Base-by-base conservation (phyloP, 2,113 vertebrate species). In the Bungarus multicinctus region DNA sequence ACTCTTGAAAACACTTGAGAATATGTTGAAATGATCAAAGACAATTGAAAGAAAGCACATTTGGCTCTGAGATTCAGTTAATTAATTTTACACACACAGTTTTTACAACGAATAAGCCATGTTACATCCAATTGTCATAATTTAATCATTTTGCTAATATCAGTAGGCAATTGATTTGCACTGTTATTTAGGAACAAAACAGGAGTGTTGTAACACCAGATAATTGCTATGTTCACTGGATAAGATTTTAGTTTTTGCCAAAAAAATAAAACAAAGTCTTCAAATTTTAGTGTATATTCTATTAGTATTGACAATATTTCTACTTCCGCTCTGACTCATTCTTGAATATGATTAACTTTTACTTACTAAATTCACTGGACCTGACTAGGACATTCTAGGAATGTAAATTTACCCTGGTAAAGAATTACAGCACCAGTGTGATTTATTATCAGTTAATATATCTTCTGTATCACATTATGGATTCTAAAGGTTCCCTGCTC, bases 401-500 rank as follows among this genome's bases (percentile, higher is more conserved):
- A 89, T 54, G 1, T 85, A 54, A 47, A 87, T 89, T 87, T 86
- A 89, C 43, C 69, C n/a, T 64, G 55, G 89, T 91, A 89, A 91
- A 57, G 55, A 86, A 85, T 53, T 88, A 53, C 4, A 86, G 22
- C 57, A 45, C 39, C 43, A 64, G 86, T 54, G 74, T 55, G 20
- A 92, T 89, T 90, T 94, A 58, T 87, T 81, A 69, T 34, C 27
- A 14, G 22, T 81, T 55, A 55, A 69, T 54, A 27, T 22, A 43
- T 47, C 81, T 92, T 57, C 53, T 94, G 54, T 94, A 90, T 86
- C 90, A 89, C 34, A 53, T 92, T 87, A 87, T 64, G 34, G 57
- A 69, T 92, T 92, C 87, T 53, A 92, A 30, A 69, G 88, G 89
- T 86, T 89, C 34, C 54, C 25, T 60, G 50, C 18, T 89, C 87